These are phyloP conservation scores for Apamea monoglypha DNA, from an alignment of 2,888 invertebrate genomes.

Conservation along the genomic window DNA sequence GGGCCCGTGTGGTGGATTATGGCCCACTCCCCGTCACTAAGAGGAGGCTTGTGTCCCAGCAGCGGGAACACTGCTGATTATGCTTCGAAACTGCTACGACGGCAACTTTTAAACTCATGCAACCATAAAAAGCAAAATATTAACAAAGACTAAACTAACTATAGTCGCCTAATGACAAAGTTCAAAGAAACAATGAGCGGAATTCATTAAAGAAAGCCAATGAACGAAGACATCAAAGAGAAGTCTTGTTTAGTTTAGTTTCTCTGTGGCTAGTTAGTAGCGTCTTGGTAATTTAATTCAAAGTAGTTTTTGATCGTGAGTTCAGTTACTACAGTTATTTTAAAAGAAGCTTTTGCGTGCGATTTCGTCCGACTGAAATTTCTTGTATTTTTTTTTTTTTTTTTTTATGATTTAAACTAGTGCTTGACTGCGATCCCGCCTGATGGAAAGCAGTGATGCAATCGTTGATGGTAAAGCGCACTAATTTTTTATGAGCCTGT, in stretches of 20 bases:
- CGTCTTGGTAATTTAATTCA: constrained; percentile 39
- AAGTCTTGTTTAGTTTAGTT: constrained; percentile 53
- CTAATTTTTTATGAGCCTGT: no score
- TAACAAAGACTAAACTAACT: constrained; percentile 27
- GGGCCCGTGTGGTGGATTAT: no score
- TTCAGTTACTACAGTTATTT: neutral
- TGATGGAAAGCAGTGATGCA: no score
- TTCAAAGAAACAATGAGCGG: constrained; percentile 68
- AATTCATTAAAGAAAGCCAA: constrained; percentile 64
- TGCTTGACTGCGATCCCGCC: no score
- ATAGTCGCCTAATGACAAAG: constrained; percentile 51
- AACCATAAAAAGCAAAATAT: constrained; percentile 26
- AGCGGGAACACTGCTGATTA: no score
- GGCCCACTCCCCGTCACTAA: no score
- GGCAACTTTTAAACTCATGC: neutral
- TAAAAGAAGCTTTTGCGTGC: neutral
- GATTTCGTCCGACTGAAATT: no score
- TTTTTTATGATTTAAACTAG: no score
- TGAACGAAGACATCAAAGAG: constrained; percentile 58
- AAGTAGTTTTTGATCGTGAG: constrained; percentile 25
- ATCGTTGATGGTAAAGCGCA: no score
- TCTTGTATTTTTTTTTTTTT: no score
- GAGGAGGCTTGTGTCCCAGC: no score
- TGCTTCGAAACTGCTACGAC: neutral
- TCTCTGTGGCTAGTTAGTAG: constrained; percentile 28